Evolutionary conservation across 2,888 invertebrate genomes (phyloP), one percentile per base, ranked within the genome.

Genomic region (Lochmaea capreae): DNA sequence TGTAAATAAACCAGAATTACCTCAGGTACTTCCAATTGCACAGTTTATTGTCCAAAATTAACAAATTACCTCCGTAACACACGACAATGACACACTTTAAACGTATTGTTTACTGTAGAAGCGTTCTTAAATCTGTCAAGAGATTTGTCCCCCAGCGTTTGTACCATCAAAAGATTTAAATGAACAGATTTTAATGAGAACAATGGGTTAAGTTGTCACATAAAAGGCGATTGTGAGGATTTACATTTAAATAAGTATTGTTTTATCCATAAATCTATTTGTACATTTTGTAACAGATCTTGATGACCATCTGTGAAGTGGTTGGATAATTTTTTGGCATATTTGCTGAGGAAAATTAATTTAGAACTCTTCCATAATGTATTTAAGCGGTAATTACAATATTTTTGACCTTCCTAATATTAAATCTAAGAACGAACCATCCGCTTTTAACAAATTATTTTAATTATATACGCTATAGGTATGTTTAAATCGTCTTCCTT

Each of bases 51-150:
- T 54, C 33, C 26, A 43, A 72, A 75, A 72, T 75, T 62, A 72
- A 70, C 75, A 72, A 72, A 75, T 72, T 72, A 67, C 46, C n/a
- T 66, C 69, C 61, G 58, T 70, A 75, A 75, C 62, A 70, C 70
- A 52, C 59, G 67, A 69, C 72, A 75, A 70, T 74, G 71, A 65
- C 74, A 71, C 69, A 69, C 65, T 74, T 69, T 65, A 63, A 62
- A 22, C 18, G 58, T 43, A 67, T 67, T 67, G 67, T 67, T 65
- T 33, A 57, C 57, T 8, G n/a, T 39, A 57, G 10, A 12, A 16
- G 18, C 58, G 43, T 42, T 12, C 26, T 43, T 67, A 58, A 67
- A 67, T 67, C 67, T 67, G 58, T 67, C 57, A n/a, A 16, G n/a
- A 42, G 18, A 33, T 12, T 57, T 62, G 39, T 22, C 33, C 39